phyloP scores from a whole-genome alignment of 92 coral and sea anemone genomes.

The Diadumene lineata region DNA sequence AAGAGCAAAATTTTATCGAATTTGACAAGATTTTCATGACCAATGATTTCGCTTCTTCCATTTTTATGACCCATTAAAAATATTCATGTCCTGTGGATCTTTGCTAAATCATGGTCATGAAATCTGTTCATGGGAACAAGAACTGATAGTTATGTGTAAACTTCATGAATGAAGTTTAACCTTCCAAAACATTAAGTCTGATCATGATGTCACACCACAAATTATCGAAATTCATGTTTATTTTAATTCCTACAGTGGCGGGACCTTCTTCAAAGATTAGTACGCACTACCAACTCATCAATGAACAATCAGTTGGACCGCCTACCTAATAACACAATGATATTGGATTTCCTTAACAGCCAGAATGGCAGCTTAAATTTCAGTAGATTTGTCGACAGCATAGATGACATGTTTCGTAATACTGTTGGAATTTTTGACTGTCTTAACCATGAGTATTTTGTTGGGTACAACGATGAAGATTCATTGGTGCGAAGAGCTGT shows the following conservation, averaged over 20 bases:
- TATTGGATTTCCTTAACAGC: constrained; percentile 1
- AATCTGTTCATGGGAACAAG: no score
- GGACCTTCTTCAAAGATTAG: not conserved
- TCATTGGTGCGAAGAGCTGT: constrained; percentile 67
- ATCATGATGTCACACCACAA: no score
- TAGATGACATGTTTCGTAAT: constrained; percentile 48
- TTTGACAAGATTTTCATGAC: no score
- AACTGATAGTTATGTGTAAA: no score
- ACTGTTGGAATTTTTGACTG: constrained; percentile 42
- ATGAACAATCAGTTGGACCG: not conserved
- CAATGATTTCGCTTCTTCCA: no score
- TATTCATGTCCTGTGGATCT: no score
- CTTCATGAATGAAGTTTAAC: no score
- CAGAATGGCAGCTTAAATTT: constrained; percentile 26
- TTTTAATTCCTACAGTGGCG: not conserved
- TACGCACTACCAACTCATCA: not conserved
- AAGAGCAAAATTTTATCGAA: no score
- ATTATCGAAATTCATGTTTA: not conserved
- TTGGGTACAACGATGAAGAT: constrained; percentile 64
- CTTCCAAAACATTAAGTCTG: no score
- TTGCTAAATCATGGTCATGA: no score
- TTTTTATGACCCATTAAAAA: no score
- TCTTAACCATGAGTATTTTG: constrained; percentile 65
- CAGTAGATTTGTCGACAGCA: constrained; percentile 27
- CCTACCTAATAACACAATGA: not conserved